Evolutionary conservation across 2,797 vertebrate genomes (phyloP).

Genomic region (Toxotes lorentzi): DNA sequence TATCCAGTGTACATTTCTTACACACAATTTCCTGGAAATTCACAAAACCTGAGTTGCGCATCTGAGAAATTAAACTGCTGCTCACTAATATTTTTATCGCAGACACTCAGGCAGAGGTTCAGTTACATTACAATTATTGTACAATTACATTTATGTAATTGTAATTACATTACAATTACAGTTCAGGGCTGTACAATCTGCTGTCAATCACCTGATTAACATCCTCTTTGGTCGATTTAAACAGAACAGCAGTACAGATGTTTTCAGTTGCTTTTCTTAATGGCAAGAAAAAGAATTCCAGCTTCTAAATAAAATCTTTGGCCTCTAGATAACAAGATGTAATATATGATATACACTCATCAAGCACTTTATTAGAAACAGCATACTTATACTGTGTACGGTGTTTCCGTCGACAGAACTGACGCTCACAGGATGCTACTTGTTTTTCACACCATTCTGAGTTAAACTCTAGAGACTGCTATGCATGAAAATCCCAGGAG

Average conservation of each 20-base stretch:
- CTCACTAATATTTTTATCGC: background rate
- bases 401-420: background rate
- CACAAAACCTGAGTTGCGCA: no score
- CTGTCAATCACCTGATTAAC: no score
- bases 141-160: no score
- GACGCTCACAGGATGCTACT: no score
- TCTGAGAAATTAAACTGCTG: background rate
- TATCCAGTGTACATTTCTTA: background rate
- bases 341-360: no score
- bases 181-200: background rate
- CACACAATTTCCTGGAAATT: background rate
- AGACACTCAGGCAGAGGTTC: background rate
- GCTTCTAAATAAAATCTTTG: no score
- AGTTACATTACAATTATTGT: no score
- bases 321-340: no score
- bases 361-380: no score
- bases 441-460: background rate
- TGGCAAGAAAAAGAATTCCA: no score
- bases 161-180: no score
- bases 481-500: background rate
- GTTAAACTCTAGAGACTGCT: background rate
- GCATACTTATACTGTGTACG: no score
- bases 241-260: background rate
- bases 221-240: background rate
- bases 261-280: background rate